Evolutionary conservation across 2,113 vertebrate genomes (phyloP).

Genomic region (Falcunculus frontatus): DNA sequence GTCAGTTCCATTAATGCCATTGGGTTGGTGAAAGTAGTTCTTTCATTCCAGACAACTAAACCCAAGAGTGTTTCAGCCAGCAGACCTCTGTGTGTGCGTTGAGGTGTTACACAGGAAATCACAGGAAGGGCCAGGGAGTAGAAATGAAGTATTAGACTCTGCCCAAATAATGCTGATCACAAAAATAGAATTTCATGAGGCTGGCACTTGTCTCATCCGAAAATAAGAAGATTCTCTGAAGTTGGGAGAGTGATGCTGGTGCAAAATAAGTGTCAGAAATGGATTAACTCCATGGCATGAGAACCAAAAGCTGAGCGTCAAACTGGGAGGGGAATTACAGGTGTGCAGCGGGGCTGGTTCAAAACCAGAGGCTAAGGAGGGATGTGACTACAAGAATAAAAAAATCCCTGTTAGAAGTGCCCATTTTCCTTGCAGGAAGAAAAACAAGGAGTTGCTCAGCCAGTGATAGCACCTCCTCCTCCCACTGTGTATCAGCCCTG

Average conservation of each 20-base stretch:
- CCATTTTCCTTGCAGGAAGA: neutral
- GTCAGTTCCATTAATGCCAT: neutral
- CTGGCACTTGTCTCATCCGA: neutral
- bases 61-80: neutral
- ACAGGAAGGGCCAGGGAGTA: neutral
- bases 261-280: neutral
- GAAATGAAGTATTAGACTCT: neutral
- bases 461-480: neutral
- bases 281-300: neutral
- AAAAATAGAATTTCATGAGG: neutral
- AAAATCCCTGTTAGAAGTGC: neutral
- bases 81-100: neutral
- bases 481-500: fast-evolving
- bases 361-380: neutral
- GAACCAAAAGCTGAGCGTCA: neutral
- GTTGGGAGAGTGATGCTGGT: neutral
- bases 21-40: neutral
- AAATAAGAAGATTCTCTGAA: neutral
- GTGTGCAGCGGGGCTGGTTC: neutral
- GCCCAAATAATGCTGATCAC: too few species aligned
- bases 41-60: neutral
- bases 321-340: neutral
- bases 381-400: neutral
- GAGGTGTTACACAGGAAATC: neutral
- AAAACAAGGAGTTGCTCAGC: neutral